Conservation (phyloP, 2,797 vertebrate species). For the Masticophis lateralis region DNA sequence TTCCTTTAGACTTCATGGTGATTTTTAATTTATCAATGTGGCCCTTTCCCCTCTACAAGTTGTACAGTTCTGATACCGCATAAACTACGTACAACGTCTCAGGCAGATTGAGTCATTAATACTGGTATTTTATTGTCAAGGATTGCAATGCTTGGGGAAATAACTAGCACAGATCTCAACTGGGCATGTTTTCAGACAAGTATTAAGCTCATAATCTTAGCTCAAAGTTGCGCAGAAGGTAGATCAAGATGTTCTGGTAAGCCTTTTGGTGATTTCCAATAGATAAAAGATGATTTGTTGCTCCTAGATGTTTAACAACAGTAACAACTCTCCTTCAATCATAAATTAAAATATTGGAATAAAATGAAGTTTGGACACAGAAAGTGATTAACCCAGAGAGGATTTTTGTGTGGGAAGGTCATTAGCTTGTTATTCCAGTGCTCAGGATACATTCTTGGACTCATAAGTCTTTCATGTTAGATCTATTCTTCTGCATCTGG, state of each 20-base stretch:
- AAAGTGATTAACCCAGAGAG: neutral
- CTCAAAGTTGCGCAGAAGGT: neutral
- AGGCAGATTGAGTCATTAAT: neutral
- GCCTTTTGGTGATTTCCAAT: neutral
- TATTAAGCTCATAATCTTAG: neutral
- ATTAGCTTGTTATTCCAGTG: neutral
- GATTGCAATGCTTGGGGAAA: neutral
- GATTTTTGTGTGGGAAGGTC: neutral
- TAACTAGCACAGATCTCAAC: neutral
- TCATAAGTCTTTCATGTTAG: neutral
- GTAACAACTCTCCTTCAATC: neutral
- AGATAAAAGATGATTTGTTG: neutral
- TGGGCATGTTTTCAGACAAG: neutral
- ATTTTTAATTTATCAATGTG: neutral
- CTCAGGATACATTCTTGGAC: neutral
- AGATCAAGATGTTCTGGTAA: neutral
- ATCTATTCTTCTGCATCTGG: neutral
- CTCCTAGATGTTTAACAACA: neutral
- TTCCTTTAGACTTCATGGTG: neutral
- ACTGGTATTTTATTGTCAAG: neutral
- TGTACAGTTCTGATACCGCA: neutral
- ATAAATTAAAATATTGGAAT: neutral
- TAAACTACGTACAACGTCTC: neutral
- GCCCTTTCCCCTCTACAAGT: neutral
- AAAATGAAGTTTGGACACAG: neutral